Conservation (phyloP, 2,797 vertebrate genomes). For the Anomalospiza imberbis region DNA sequence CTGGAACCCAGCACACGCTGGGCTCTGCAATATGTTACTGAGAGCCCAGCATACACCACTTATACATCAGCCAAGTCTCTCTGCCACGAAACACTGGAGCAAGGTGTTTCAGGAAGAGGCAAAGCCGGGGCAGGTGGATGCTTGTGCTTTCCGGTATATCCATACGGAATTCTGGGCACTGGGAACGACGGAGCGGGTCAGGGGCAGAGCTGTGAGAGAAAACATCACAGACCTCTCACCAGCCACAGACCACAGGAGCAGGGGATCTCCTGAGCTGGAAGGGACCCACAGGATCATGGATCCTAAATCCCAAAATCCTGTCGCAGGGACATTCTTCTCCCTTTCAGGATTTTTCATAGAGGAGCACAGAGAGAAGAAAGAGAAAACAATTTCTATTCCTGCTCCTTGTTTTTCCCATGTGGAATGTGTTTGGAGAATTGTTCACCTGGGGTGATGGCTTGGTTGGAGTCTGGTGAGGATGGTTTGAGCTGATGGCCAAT, state of each 20-base stretch:
- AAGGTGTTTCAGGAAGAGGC: not conserved
- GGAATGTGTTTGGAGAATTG: too few species aligned
- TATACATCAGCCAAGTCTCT: not conserved
- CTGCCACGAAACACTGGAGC: rapidly evolving
- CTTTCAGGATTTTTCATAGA: too few species aligned
- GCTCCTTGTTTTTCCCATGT: too few species aligned
- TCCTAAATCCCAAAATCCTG: not conserved
- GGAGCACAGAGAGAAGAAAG: too few species aligned
- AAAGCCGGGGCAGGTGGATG: not conserved
- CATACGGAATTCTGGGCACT: rapidly evolving
- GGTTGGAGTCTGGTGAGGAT: too few species aligned
- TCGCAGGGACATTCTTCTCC: too few species aligned
- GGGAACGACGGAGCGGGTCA: not conserved
- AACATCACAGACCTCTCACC: rapidly evolving
- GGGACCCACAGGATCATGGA: not conserved
- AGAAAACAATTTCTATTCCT: too few species aligned
- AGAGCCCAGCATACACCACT: rapidly evolving
- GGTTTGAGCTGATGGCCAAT: too few species aligned
- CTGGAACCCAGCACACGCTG: not conserved
- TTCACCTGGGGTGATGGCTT: too few species aligned
- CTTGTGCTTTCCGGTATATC: rapidly evolving
- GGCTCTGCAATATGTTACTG: not conserved
- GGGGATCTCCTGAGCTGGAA: not conserved
- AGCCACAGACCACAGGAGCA: too few species aligned
- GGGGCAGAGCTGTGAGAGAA: not conserved